These are phyloP conservation scores for Keiferia lycopersicella DNA, from an alignment of 2,888 invertebrate species.

Conservation along the genomic window DNA sequence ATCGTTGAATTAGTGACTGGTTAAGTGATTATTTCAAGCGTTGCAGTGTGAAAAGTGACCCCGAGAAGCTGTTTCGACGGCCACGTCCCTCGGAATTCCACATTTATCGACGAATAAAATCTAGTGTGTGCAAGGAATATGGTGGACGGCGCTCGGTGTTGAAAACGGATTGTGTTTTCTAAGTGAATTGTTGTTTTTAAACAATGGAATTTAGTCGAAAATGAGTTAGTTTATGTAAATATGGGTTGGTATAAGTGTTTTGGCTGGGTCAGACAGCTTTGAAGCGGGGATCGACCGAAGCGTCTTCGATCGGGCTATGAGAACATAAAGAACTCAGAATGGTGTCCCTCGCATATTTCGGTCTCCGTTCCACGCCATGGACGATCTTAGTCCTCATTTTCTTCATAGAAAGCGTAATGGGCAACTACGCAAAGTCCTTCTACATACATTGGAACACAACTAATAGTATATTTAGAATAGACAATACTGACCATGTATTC, in stretches of 20 bases:
- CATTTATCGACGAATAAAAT: slow-evolving; percentile 81
- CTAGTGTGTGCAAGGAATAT: slow-evolving; percentile 69
- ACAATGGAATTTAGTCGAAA: slow-evolving; percentile 42
- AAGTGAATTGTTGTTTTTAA: slow-evolving; percentile 57
- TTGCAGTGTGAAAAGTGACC: slow-evolving; percentile 49
- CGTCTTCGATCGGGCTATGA: slow-evolving; percentile 60
- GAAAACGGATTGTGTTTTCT: slow-evolving; percentile 68
- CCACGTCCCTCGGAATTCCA: slow-evolving; percentile 79
- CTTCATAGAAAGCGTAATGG: slow-evolving; percentile 84
- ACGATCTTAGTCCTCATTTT: slow-evolving; percentile 81
- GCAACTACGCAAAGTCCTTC: slow-evolving; percentile 90
- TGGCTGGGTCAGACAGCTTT: slow-evolving; percentile 37
- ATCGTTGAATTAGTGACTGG: slow-evolving; percentile 46
- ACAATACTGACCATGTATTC: slow-evolving; percentile 98
- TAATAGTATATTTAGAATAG: slow-evolving; percentile 97
- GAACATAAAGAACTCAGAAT: slow-evolving; percentile 66
- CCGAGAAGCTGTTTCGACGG: slow-evolving; percentile 57
- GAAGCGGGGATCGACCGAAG: slow-evolving; percentile 35
- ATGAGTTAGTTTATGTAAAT: slow-evolving; percentile 52
- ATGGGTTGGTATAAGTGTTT: slow-evolving; percentile 68
- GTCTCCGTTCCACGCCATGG: slow-evolving; percentile 75
- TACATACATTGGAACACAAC: slow-evolving; percentile 96
- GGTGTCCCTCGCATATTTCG: slow-evolving; percentile 72
- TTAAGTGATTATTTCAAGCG: slow-evolving; percentile 45
- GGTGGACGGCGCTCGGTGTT: slow-evolving; percentile 72